These are phyloP conservation scores for Nomada fucata DNA, from an alignment of 2,888 invertebrate species.

Conservation along the genomic window DNA sequence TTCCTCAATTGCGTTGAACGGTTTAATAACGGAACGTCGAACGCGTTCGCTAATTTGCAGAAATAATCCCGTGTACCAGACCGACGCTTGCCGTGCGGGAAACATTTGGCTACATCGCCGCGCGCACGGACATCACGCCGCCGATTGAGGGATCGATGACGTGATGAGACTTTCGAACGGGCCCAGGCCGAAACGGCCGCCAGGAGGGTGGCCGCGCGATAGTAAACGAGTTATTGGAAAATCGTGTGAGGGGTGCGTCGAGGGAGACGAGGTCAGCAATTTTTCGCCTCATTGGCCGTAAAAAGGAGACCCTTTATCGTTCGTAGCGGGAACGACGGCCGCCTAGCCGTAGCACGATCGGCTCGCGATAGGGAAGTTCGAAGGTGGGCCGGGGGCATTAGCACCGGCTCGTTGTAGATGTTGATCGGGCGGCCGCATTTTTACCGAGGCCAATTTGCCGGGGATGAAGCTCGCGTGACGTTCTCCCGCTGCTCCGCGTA, in stretches of 20 bases:
- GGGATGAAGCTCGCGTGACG: constrained; percentile 63
- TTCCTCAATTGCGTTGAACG: too few species aligned
- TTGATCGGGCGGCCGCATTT: constrained; percentile 70
- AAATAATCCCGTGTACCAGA: too few species aligned
- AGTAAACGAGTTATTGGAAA: constrained; percentile 71
- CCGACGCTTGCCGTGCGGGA: neutral
- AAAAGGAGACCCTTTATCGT: constrained; percentile 70
- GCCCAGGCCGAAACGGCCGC: constrained; percentile 2
- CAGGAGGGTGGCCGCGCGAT: constrained; percentile 36
- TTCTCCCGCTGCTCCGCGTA: constrained; percentile 20
- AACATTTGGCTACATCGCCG: constrained; percentile 31
- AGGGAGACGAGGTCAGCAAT: constrained; percentile 65
- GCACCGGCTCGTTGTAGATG: constrained; percentile 66
- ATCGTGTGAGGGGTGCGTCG: constrained; percentile 64
- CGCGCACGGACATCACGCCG: constrained; percentile 26
- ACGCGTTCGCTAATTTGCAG: neutral
- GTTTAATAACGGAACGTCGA: neutral
- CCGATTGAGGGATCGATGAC: constrained; percentile 53
- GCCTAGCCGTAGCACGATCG: constrained; percentile 36
- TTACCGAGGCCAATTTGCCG: constrained; percentile 70
- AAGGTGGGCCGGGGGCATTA: constrained; percentile 59
- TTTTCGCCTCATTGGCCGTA: constrained; percentile 73
- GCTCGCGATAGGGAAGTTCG: constrained; percentile 45
- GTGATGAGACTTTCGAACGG: constrained; percentile 56
- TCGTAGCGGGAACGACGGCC: constrained; percentile 26